These are phyloP conservation scores for Papilio polytes DNA, from an alignment of 1,140 invertebrate species.

Conservation along the genomic window DNA sequence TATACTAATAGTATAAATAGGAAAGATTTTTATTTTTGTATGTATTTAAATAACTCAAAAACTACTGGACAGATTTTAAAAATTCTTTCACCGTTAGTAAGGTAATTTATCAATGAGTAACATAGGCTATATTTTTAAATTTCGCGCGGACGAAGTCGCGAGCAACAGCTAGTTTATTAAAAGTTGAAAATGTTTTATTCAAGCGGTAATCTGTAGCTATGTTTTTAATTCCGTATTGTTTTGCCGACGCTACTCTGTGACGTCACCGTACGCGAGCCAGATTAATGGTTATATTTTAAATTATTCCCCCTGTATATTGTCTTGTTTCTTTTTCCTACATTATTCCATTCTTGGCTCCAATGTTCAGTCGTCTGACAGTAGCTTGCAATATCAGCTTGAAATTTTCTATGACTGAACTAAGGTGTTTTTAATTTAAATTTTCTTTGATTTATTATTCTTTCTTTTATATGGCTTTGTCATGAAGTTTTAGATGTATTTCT, in stretches of 20 bases:
- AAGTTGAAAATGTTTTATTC: neutral
- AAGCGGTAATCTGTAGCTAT: slow-evolving; percentile 18
- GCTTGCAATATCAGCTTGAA: slow-evolving; percentile 63
- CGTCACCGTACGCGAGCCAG: slow-evolving; percentile 64
- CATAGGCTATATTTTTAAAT: no score
- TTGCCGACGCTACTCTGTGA: slow-evolving; percentile 66
- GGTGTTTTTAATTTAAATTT: slow-evolving; percentile 40
- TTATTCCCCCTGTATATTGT: slow-evolving; percentile 64
- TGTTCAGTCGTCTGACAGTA: neutral
- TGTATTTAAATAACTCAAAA: no score
- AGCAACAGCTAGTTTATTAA: no score
- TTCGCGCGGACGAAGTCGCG: no score
- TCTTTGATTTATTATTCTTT: slow-evolving; percentile 21
- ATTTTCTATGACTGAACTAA: slow-evolving; percentile 61
- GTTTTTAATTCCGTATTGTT: slow-evolving; percentile 47
- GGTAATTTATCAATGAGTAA: no score
- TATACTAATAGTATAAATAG: no score
- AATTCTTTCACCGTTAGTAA: no score
- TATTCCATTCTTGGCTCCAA: slow-evolving; percentile 49
- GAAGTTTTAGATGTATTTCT: neutral
- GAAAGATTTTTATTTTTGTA: no score
- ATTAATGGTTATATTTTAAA: slow-evolving; percentile 82
- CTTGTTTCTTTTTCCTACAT: slow-evolving; percentile 59
- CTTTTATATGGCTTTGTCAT: neutral
- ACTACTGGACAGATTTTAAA: no score